These are phyloP conservation scores for Cyprinus carpio DNA, from an alignment of 2,113 vertebrate species.

Conservation along the genomic window DNA sequence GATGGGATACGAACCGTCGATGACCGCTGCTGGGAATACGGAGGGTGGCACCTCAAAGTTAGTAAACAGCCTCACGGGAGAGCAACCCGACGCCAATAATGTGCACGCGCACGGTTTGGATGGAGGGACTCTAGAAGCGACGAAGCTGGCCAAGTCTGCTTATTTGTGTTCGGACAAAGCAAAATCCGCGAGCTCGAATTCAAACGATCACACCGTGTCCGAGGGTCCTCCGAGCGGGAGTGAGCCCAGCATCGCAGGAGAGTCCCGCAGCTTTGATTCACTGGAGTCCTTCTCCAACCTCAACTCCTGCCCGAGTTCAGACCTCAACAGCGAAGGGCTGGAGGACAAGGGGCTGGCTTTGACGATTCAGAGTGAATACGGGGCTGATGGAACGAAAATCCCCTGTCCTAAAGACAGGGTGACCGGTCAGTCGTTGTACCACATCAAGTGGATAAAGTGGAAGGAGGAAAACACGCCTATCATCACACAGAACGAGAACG, in stretches of 20 bases:
- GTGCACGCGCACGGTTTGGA: conserved; percentile 37
- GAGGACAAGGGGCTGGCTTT: conserved; percentile 78
- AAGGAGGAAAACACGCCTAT: conserved; percentile 94
- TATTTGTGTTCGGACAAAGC: conserved; percentile 63
- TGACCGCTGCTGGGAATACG: conserved; percentile 62
- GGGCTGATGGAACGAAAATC: conserved; percentile 73
- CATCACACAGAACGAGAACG: conserved; percentile 98
- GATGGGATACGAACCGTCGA: conserved; percentile 65
- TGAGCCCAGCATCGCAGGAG: conserved; percentile 81
- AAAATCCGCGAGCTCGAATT: conserved; percentile 50
- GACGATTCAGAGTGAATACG: conserved; percentile 72
- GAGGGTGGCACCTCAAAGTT: conserved; percentile 77
- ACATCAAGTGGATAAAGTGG: conserved; percentile 99
- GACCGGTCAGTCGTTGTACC: conserved; percentile 93
- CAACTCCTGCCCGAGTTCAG: conserved; percentile 90
- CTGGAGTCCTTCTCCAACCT: conserved; percentile 95
- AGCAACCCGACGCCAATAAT: conserved; percentile 44
- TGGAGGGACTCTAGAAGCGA: conserved; percentile 58
- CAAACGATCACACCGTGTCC: conserved; percentile 64
- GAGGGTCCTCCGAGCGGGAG: conserved; percentile 80
- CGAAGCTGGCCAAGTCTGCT: conserved; percentile 71
- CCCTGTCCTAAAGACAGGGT: conserved; percentile 82
- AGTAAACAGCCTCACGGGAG: conserved; percentile 70
- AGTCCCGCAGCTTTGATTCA: conserved; percentile 88
- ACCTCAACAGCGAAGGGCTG: conserved; percentile 85